Percentiles rank a stretch among this genome's conserved stretches.
phyloP scores from a whole-genome alignment of 2,888 invertebrate species.

The Xylota sylvarum region DNA sequence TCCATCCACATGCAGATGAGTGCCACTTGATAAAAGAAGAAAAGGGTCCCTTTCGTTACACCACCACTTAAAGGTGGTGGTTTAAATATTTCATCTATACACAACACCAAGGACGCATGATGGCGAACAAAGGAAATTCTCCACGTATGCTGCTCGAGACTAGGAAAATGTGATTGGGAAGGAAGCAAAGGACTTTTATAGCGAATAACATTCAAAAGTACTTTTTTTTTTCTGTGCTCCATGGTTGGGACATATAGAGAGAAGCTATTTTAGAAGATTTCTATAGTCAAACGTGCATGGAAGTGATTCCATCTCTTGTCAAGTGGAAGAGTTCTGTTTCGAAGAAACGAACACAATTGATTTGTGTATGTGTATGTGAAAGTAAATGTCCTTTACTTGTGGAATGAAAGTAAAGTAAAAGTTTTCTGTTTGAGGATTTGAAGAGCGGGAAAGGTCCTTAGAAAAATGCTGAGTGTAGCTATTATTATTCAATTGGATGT shows the following conservation, averaged over 20 bases:
- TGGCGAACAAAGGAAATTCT: conserved; percentile 70
- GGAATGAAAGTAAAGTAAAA: conserved; percentile 39
- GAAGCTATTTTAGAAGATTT: conserved; percentile 71
- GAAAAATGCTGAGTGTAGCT: conserved; percentile 70
- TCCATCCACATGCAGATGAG: conserved; percentile 75
- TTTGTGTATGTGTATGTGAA: conserved; percentile 20
- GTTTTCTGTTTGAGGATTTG: conserved; percentile 47
- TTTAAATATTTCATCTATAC: conserved; percentile 61
- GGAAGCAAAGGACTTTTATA: conserved; percentile 53
- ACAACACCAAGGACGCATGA: conserved; percentile 3
- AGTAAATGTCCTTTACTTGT: conserved; percentile 55
- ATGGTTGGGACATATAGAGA: conserved; percentile 39
- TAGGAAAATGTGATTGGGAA: conserved; percentile 50
- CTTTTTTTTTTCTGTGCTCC: conserved; percentile 35
- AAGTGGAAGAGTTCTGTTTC: conserved; percentile 66
- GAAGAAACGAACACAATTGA: conserved; percentile 63
- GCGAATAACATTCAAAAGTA: conserved; percentile 67
- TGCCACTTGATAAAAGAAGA: conserved; percentile 57
- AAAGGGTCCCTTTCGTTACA: conserved; percentile 45
- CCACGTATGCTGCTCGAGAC: conserved; percentile 65
- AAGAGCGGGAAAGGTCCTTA: conserved; percentile 54
- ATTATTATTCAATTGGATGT: conserved; percentile 73
- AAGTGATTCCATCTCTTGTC: conserved; percentile 67
- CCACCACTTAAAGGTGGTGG: conserved; percentile 64
- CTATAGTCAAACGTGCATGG: conserved; percentile 55